Percentiles rank a stretch among this genome's conserved stretches.
phyloP scores from a whole-genome alignment of 2,888 invertebrate genomes.

The Imbricaverruca yamaguchii region DNA sequence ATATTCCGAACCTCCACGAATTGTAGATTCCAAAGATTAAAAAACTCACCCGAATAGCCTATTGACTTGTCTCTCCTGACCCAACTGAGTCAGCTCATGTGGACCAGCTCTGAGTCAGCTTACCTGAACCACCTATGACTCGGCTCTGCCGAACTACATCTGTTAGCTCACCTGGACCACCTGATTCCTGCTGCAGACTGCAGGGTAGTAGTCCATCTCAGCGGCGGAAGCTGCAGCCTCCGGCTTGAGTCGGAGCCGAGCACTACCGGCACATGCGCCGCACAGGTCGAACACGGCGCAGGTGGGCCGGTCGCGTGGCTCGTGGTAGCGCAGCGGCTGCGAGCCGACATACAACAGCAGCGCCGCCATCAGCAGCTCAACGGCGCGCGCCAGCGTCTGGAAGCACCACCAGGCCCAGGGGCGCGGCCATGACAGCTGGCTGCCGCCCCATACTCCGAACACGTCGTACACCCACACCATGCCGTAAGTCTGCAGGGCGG shows the following conservation, averaged over 20 bases:
- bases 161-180: constrained; percentile 5
- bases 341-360: constrained; percentile 81
- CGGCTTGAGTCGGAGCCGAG: constrained; percentile 1
- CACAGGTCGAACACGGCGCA: constrained; percentile 48
- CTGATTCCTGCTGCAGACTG: constrained; percentile 18
- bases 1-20: too few relatives aligned
- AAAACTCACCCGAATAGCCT: too few relatives aligned
- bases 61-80: too few relatives aligned
- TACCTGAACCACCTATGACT: too few relatives aligned
- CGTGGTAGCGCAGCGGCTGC: constrained; percentile 43
- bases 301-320: constrained; percentile 47
- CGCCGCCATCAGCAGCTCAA: constrained; percentile 80
- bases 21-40: too few relatives aligned
- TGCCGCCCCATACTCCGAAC: constrained; percentile 35
- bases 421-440: constrained; percentile 43
- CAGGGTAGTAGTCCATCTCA: constrained; percentile 20
- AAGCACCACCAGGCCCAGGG: constrained; percentile 88
- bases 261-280: not conserved
- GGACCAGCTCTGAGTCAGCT: too few relatives aligned
- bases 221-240: not conserved
- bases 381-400: constrained; percentile 72
- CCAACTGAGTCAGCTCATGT: too few relatives aligned
- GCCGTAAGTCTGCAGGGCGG: constrained; percentile 75
- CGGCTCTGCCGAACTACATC: too few relatives aligned
- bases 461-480: constrained; percentile 45